Conservation (phyloP, 2,113 vertebrate genomes). For the Sinocyclocheilus rhinocerous region DNA sequence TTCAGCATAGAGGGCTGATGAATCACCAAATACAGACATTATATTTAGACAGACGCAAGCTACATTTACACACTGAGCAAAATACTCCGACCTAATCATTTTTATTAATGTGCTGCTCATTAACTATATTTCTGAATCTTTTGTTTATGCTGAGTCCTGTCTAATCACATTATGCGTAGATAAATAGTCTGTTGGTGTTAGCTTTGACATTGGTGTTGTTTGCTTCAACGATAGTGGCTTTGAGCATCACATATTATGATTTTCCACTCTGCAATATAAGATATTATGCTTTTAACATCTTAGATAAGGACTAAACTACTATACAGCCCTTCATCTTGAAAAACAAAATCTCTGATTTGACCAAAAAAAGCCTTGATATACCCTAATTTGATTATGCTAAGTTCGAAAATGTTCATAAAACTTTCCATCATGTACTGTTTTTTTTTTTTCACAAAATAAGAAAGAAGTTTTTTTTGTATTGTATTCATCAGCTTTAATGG, state of each 20-base stretch:
- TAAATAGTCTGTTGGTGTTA: neutral
- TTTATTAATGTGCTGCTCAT: constrained; percentile 15
- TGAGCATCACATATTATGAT: neutral
- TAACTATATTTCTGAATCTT: constrained; percentile 6
- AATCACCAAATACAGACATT: constrained; percentile 58
- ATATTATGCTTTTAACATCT: neutral
- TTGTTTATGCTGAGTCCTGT: neutral
- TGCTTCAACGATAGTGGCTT: neutral
- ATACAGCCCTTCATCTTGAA: no score
- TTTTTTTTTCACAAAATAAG: no score
- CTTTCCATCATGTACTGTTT: no score
- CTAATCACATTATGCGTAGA: neutral
- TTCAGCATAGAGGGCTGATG: constrained; percentile 55
- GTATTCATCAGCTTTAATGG: no score
- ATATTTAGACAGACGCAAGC: constrained; percentile 20
- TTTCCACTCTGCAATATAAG: neutral
- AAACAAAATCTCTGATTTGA: no score
- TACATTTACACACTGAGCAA: neutral
- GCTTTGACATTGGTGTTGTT: neutral
- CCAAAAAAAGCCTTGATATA: no score
- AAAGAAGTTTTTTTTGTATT: no score
- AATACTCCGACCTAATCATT: neutral
- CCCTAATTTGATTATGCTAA: no score
- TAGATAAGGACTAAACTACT: no score
- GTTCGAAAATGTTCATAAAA: no score